Base-by-base conservation (phyloP, 1,140 invertebrate genomes). In the Eufriesea mexicana region DNA sequence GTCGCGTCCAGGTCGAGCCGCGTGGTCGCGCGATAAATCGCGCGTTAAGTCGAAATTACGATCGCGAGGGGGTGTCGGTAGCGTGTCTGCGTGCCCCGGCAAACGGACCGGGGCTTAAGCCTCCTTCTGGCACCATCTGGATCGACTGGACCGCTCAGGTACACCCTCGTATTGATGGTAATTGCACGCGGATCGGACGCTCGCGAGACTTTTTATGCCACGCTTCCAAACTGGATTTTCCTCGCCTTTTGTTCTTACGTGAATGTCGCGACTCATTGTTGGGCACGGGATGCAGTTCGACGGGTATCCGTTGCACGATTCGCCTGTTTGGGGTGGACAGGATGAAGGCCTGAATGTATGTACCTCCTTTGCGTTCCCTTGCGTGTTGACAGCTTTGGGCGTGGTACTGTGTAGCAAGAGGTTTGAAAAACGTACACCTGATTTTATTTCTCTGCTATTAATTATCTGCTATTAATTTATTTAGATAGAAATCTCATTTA, bases 11-110 rank as follows among this genome's bases (percentile, higher is more conserved):
- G 74, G 72, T 59, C 55, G 20, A 79, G 84, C 77, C 28, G 35
- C 68, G 42, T 51, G 77, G 62, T 55, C 72, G 67, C 73, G 87
- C 90, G 89, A 92, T 93, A 93, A 93, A 93, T 92, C 89, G 91
- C 35, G 88, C 84, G 91, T 91, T 93, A 93, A 93, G 92, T 92
- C 89, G 89, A 92, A 93, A 93, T 93, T 93, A 93, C 92, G 89
- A 91, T 93, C 89, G 89, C 82, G 88, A 91, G 90, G 83, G 83
- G 72, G 71, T 76, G 82, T 76, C 74, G 84, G 87, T 84, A 86
- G 89, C 86, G 87, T 83, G 59, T 61, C 86, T 90, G 89, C 93
- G 92, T 93, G 93, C 90, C 90, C 84, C 74, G 73, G 91, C 93
- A 93, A 89, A 79, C 88, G 83, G 68, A 73, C 84, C 83, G 73